Conservation (phyloP, 2,888 invertebrate species). For the Scotopteryx bipunctaria region DNA sequence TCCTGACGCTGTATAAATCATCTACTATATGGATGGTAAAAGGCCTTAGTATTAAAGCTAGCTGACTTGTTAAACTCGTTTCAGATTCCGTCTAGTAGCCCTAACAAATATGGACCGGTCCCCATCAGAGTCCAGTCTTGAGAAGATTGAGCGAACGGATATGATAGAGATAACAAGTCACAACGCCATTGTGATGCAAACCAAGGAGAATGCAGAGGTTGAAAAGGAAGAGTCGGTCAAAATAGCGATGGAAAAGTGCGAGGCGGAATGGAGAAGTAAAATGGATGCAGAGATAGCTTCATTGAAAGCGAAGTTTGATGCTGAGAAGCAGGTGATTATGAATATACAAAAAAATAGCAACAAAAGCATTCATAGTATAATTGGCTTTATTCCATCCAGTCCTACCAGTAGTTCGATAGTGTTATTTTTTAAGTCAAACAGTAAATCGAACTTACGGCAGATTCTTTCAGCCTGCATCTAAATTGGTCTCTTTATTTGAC, state of each 20-base stretch:
- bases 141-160: constrained; percentile 88
- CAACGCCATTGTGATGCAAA: constrained; percentile 86
- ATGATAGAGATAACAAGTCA: constrained; percentile 85
- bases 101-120: constrained; percentile 88
- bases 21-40: too few relatives aligned
- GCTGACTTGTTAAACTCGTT: background rate
- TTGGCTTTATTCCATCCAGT: too few relatives aligned
- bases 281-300: constrained; percentile 52
- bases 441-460: too few relatives aligned
- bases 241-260: constrained; percentile 80
- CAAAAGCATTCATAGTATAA: too few relatives aligned
- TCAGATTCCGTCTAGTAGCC: constrained; percentile 88
- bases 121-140: constrained; percentile 90
- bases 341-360: background rate
- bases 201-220: constrained; percentile 86
- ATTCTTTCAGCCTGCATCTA: too few relatives aligned
- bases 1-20: too few relatives aligned
- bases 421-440: too few relatives aligned
- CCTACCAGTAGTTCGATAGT: too few relatives aligned
- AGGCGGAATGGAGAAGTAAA: constrained; percentile 84
- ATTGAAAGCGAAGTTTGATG: constrained; percentile 73
- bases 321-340: constrained; percentile 77
- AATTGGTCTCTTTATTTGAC: too few relatives aligned
- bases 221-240: constrained; percentile 82
- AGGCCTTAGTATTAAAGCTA: too few relatives aligned